Base-by-base conservation (phyloP, 2,888 invertebrate species). In the Drosophila buzzatii region DNA sequence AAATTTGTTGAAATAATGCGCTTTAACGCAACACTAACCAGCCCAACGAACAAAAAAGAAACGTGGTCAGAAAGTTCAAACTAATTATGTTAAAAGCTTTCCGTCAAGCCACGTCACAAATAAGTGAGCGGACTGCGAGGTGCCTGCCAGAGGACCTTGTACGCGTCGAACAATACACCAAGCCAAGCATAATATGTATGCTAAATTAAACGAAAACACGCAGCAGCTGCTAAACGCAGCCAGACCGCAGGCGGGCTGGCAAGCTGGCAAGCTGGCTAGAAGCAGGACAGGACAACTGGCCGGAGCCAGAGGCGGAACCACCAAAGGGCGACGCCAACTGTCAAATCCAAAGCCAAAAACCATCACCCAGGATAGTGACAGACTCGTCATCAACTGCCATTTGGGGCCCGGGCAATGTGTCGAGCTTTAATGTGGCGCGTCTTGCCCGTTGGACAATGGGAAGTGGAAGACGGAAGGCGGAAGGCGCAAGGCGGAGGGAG, bases 81-180 rank as follows among this genome's bases (percentile, higher is more conserved):
- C 92, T 92, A 92, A 92, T 92, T 92, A 92, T 76, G 91, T 89
- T 92, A 92, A 92, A 92, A 92, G 92, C 92, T 90, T 92, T 86
- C 82, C 74, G 73, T 66, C 73, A 71, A 65, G 75, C 71, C 64
- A 73, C 76, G 75, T 65, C 76, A 73, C 81, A 85, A 82, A 85
- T 81, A 79, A 82, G 76, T 79, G 42, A 37, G 37, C 37, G 71
- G 70, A 58, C 61, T 73, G 68, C 55, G 62, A 52, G 53, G 33
- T 73, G 37, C 20, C 41, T 23, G 33, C 44, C 18, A 49, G 52
- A 65, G 70, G 68, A 53, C 45, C 39, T 57, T 66, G 67, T 57
- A 31, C 37, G 63, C 61, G 63, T 68, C 74, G 49, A 78, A 81
- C 77, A 69, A 76, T 74, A 81, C 81, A 83, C 71, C 74, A 72